phyloP scores from a whole-genome alignment of 1,140 invertebrate genomes.

The Araneus ventricosus region DNA sequence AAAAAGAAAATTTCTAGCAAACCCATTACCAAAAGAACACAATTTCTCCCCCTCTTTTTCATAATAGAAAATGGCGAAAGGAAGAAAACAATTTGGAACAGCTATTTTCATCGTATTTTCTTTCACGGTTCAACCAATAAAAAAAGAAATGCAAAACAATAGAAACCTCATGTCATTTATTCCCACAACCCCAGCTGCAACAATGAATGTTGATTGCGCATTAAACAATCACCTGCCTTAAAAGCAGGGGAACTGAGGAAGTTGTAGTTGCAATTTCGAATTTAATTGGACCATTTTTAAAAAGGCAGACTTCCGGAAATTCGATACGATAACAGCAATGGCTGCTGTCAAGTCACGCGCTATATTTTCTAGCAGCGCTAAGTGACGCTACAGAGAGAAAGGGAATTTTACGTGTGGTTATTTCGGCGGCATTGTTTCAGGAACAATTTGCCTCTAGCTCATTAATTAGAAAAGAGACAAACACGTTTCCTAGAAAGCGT shows the following conservation, averaged over 20 bases:
- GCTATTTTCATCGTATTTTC: background rate
- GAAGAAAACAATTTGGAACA: background rate
- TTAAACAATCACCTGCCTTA: constrained; percentile 36
- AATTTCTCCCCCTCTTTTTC: too few species aligned
- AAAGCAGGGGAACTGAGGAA: background rate
- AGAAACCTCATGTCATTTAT: background rate
- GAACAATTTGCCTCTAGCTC: background rate
- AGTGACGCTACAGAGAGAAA: background rate
- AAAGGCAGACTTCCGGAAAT: constrained; percentile 54
- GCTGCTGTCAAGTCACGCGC: background rate
- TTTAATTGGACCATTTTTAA: constrained; percentile 46
- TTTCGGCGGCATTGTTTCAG: constrained; percentile 9
- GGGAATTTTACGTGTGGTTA: background rate
- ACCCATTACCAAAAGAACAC: too few species aligned
- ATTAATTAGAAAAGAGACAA: background rate
- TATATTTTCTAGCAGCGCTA: background rate
- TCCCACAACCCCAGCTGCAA: background rate
- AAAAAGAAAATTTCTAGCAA: too few species aligned
- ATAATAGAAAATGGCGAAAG: background rate
- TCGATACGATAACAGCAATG: constrained; percentile 40
- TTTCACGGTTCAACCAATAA: background rate
- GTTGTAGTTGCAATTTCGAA: constrained; percentile 1
- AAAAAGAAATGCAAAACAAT: background rate
- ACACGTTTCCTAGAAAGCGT: background rate
- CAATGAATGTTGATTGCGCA: constrained; percentile 24